A percentile compares a stretch with the other conserved stretches of the same genome.
Evolutionary conservation across 2,113 vertebrate genomes (phyloP).

Genomic region (Labeo rohita): DNA sequence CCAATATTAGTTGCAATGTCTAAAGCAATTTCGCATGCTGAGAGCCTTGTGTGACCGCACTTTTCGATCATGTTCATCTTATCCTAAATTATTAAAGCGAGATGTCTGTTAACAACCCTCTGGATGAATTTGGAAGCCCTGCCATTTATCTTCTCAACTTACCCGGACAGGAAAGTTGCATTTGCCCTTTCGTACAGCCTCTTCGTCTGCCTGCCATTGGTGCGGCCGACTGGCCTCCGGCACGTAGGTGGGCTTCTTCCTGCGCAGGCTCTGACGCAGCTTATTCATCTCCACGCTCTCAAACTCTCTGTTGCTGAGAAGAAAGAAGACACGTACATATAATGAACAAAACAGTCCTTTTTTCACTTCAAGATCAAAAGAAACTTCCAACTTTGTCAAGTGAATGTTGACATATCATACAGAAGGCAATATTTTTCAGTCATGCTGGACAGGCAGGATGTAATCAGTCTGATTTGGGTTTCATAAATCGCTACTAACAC

Average conservation of each 20-base stretch:
- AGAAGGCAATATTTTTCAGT: background rate
- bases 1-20: background rate
- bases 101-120: background rate
- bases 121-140: background rate
- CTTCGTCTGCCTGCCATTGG: slow-evolving; percentile 92
- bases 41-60: background rate
- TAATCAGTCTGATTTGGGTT: background rate
- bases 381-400: background rate
- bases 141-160: slow-evolving; percentile 56
- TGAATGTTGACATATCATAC: background rate
- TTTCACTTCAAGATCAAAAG: background rate
- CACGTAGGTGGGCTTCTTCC: slow-evolving; percentile 89
- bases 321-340: background rate
- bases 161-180: slow-evolving; percentile 91
- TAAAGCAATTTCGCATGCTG: background rate
- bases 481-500: background rate
- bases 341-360: background rate
- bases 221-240: slow-evolving; percentile 90
- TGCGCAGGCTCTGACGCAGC: slow-evolving; percentile 89
- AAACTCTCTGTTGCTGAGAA: slow-evolving; percentile 74
- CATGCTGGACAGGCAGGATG: background rate
- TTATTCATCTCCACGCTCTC: slow-evolving; percentile 92
- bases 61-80: background rate
- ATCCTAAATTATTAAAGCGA: background rate
- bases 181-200: slow-evolving; percentile 88